Base-by-base conservation (phyloP, 2,113 vertebrate genomes). In the Tamias sibiricus region DNA sequence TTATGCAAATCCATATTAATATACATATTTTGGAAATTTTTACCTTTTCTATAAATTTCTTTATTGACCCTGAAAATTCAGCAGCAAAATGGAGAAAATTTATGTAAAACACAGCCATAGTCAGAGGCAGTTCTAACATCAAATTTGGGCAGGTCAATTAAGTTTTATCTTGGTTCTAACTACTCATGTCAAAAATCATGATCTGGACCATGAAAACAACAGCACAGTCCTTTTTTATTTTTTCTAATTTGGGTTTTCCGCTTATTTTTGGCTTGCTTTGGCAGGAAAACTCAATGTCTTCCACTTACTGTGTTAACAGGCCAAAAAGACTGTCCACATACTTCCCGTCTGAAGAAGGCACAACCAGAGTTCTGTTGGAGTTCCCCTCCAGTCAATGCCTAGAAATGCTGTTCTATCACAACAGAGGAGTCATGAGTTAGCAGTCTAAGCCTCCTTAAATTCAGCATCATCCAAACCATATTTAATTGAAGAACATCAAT, bases 11-110 rank as follows among this genome's bases (percentile, higher is more conserved):
- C 28, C n/a, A 40, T 62, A 91, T 8, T 40, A 92, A 90, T 84
- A 90, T 0, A 81, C 11, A 49, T 35, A 81, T 69, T 7, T 6
- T 49, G 12, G 9, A 77, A 40, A 24, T 28, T 74, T 89, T 94
- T 42, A 59, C 44, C 64, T 89, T 74, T 85, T 74, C 79, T 92
- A 37, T 75, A 90, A 69, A 22, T 26, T 62, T 62, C 80, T 59
- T 66, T 86, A 75, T 40, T 74, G 44, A 74, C 26, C 47, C 66
- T 2, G 26, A 94, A 37, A 72, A n/a, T n/a, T n/a, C n/a, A 92
- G 35, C 11, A 96, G 69, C 79, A 85, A 92, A 92, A 92, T 32
- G 54, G 54, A 19, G 28, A 84, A 8, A 80, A 80, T 68, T 88
- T 54, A 40, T 64, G 20, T 81, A 54, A 86, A 92, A 84, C 79